Base-by-base conservation (phyloP, 2,113 vertebrate species). In the Ophthalmolycus amberensis region DNA sequence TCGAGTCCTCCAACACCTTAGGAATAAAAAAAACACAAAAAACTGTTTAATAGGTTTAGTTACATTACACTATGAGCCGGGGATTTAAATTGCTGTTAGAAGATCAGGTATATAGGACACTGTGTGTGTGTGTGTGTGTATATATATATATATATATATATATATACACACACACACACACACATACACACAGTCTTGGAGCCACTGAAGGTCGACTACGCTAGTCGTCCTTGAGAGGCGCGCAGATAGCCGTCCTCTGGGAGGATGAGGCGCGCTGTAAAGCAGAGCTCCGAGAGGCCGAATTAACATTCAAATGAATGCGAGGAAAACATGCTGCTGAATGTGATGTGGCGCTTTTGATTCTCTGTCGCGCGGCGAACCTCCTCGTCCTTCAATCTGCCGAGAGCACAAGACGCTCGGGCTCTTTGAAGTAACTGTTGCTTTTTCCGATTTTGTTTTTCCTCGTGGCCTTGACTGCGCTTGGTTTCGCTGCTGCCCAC, bases 1-100 rank as follows among this genome's bases (percentile, higher is more conserved):
- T 93, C 1, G 98, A 99, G 82, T 99, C 98, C 88, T 99, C 98
- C 91, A 99, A 92, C 80, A 99, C 98, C 98, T 99, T 27, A 34
- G 59, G 8, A 69, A 54, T 5, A 38, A 6, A 59, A 29, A 18
- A 14, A 59, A 63, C 32, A 32, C 29, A 29, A 29, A 29, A 65
- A 34, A 48, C 3, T 62, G 27, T 20, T 75, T 9, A 77, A 20
- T 27, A 29, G 38, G 12, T 22, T 71, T 34, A 29, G 20, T 46
- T 29, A 14, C n/a, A 42, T 11, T 5, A 37, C 34, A 29, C 20
- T 6, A 8, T 64, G 14, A 18, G 16, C 34, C 58, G 20, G 27
- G 37, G 18, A 67, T 62, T 40, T 2, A 32, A 20, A 18, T 6
- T 27, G 20, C 27, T 25, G 22, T 20, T 14, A n/a, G 34, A 9